These are phyloP conservation scores for Caenorhabditis angaria DNA, from an alignment of 2,888 invertebrate genomes.

Conservation along the genomic window DNA sequence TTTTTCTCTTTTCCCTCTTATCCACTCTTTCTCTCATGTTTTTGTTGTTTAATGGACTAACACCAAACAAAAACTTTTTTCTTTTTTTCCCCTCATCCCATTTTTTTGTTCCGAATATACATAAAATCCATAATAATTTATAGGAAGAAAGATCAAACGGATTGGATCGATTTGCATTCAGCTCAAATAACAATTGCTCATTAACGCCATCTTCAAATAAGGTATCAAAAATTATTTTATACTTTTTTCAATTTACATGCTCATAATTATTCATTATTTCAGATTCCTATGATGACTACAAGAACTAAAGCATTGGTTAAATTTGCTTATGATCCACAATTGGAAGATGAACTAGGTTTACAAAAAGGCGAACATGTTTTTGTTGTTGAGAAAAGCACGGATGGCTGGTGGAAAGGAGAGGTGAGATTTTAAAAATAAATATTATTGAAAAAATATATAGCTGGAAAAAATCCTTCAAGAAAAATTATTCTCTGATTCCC, in stretches of 20 bases:
- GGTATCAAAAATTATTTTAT: conserved; percentile 13
- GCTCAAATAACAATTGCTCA: conserved; percentile 37
- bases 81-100: background rate
- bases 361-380: conserved; percentile 92
- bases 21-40: background rate
- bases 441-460: no score
- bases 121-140: conserved; percentile 23
- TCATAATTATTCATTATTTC: no score
- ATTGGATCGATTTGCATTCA: conserved; percentile 30
- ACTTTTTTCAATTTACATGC: no score
- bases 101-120: no score
- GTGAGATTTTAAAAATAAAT: conserved; percentile 16
- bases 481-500: no score
- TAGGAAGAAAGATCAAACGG: conserved; percentile 40
- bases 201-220: conserved; percentile 38
- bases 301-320: conserved; percentile 83
- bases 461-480: no score
- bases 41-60: background rate
- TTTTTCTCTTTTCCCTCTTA: background rate
- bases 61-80: conserved; percentile 2
- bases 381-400: conserved; percentile 96
- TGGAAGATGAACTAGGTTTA: conserved; percentile 92
- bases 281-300: conserved; percentile 37
- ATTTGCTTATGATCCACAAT: conserved; percentile 85
- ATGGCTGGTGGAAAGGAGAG: conserved; percentile 97